Conservation (phyloP, 2,113 vertebrate genomes). For the Osmerus mordax region DNA sequence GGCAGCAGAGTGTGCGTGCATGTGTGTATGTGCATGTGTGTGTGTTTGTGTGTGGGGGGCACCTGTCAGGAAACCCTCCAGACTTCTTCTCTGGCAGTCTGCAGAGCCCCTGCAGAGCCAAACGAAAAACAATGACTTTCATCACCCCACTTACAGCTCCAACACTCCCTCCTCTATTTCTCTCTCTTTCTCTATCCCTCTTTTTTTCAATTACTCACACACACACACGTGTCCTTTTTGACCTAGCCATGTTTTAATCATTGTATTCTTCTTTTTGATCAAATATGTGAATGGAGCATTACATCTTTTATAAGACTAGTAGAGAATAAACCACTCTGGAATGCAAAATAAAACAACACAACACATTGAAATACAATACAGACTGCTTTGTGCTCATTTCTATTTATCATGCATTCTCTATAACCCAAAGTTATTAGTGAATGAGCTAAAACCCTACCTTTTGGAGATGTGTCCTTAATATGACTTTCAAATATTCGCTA, state of each 20-base stretch:
- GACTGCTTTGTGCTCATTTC: too few species aligned
- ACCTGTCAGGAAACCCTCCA: conserved; percentile 60
- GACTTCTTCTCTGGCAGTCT: conserved; percentile 41
- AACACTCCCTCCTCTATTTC: conserved; percentile 33
- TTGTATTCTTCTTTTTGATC: conserved; percentile 49
- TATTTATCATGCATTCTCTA: too few species aligned
- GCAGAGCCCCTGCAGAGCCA: conserved; percentile 46
- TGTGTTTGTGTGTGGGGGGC: conserved; percentile 17
- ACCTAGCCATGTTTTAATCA: conserved; percentile 45
- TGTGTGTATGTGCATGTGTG: not conserved
- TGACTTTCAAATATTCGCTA: too few species aligned
- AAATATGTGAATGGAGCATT: conserved; percentile 30
- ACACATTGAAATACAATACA: not conserved
- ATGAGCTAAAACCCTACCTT: too few species aligned
- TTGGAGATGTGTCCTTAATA: too few species aligned
- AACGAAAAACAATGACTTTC: conserved; percentile 49
- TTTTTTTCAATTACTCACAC: conserved; percentile 35
- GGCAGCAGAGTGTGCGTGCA: conserved; percentile 18
- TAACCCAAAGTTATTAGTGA: too few species aligned
- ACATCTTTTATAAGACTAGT: conserved; percentile 3
- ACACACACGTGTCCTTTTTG: conserved; percentile 29
- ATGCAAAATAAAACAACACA: not conserved
- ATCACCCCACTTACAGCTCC: conserved; percentile 56
- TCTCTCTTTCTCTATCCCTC: conserved; percentile 21
- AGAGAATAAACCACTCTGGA: not conserved